Base-by-base conservation (phyloP, 2,113 vertebrate genomes). In the Arvicanthis niloticus region DNA sequence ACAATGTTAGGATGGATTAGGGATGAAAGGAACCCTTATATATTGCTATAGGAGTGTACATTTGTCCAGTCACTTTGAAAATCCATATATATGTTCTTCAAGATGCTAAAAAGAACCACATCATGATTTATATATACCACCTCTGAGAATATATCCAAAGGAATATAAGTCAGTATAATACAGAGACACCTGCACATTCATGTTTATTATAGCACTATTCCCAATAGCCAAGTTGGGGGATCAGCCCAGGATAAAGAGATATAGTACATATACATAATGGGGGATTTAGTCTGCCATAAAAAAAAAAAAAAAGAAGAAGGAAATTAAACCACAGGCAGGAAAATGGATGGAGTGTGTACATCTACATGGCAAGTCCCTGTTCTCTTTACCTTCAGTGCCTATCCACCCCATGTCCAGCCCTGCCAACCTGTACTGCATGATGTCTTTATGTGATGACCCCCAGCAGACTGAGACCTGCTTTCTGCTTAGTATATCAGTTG, bases 381-480 rank as follows among this genome's bases (percentile, higher is more conserved):
- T 10, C 2, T 67, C 34, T 58, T 60, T 4, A 26, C 37, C 22
- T 60, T 60, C 80, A 48, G 31, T 40, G n/a, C 12, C 77, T 13
- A 10, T n/a, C 12, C 56, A 88, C 48, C 78, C 40, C 22, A 13
- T 4, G 12, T 42, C 5, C 56, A 72, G n/a, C 17, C 45, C 56
- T 75, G 19, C 51, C 70, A 11, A 62, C 15, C 9, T 22, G 51
- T 7, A 26, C 22, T 8, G 0, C 0, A 0, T 51, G 85, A 0
- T 51, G 85, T 53, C 15, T 78, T 48, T 56, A 58, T 45, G 60
- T 19, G 78, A 31, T 65, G 42, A 40, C 53, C 19, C 5, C 7
- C 13, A 26, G 10, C 45, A 81, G 48, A 60, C 29, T 85, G 29
- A 51, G 77, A 19, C 29, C 15, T 13, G 86, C 85, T 88, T 58